These are phyloP conservation scores for Apis cerana DNA, from an alignment of 1,140 invertebrate species.

Conservation along the genomic window DNA sequence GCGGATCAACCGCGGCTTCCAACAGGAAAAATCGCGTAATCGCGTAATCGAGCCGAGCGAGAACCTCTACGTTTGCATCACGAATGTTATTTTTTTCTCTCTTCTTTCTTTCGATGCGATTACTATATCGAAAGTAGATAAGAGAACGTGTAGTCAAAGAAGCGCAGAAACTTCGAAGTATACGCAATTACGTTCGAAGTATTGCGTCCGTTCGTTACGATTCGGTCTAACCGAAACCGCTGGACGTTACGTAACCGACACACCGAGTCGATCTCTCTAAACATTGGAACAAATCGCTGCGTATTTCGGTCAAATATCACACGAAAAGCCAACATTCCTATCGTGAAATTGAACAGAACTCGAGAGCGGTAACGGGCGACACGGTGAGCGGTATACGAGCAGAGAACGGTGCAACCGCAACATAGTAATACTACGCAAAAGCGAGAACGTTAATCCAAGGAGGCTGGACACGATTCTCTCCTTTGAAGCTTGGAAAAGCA, in stretches of 20 bases:
- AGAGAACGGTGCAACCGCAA: not conserved
- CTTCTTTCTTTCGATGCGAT: not conserved
- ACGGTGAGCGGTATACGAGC: not conserved
- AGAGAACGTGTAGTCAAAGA: not conserved
- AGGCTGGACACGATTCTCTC: not conserved
- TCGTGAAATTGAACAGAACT: slow-evolving; percentile 5
- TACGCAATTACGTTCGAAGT: no score
- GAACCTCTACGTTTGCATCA: not conserved
- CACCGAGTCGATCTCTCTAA: not conserved
- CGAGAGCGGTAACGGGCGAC: not conserved
- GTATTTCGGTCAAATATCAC: slow-evolving; percentile 6
- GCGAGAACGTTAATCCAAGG: slow-evolving; percentile 12
- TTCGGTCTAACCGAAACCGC: not conserved
- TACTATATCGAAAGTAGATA: not conserved
- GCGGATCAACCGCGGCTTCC: not conserved
- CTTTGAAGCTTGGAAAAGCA: not conserved
- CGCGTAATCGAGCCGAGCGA: not conserved
- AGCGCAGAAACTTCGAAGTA: not conserved
- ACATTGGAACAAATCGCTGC: not conserved
- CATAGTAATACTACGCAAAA: not conserved
- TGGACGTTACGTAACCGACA: not conserved
- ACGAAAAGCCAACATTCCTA: not conserved
- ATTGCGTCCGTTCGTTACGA: not conserved
- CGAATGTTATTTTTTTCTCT: not conserved
- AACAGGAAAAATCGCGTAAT: slow-evolving; percentile 10